phyloP scores from a whole-genome alignment of 2,113 vertebrate species.

The Parotia lawesii region DNA sequence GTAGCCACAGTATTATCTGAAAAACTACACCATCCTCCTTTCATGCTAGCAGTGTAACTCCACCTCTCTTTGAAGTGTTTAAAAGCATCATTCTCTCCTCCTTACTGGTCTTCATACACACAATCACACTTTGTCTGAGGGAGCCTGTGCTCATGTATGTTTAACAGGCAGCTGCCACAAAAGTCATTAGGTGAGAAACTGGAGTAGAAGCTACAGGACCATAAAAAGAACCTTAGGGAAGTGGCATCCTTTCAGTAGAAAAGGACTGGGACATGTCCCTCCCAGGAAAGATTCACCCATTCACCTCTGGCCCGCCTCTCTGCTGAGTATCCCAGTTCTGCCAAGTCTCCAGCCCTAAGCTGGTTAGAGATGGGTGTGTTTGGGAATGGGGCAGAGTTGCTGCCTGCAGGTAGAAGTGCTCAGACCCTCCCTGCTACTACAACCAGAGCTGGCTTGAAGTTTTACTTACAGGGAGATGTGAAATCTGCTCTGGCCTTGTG shows the following conservation, averaged over 20 bases:
- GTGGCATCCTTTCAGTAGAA: background rate
- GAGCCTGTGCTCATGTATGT: constrained; percentile 64
- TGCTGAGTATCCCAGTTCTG: background rate
- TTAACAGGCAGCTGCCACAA: constrained; percentile 84
- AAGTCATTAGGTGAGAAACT: constrained; percentile 69
- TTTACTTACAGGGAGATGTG: background rate
- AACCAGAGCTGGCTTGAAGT: background rate
- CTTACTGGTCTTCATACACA: background rate
- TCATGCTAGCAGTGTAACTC: background rate
- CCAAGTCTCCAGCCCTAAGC: fast-evolving
- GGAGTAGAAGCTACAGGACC: background rate
- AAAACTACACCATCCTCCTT: background rate
- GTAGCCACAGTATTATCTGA: background rate
- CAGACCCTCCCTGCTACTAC: background rate
- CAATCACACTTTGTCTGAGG: background rate
- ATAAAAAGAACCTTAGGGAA: background rate
- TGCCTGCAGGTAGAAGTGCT: background rate
- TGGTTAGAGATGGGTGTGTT: background rate
- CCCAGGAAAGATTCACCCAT: background rate
- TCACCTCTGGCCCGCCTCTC: background rate
- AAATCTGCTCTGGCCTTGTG: background rate
- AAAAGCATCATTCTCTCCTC: background rate
- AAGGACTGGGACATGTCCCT: background rate
- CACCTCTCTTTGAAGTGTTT: background rate
- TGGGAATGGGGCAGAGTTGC: fast-evolving